Percentiles rank a stretch among this genome's conserved stretches.
Evolutionary conservation across 2,113 vertebrate species (phyloP).

Genomic region (Spea bombifrons): DNA sequence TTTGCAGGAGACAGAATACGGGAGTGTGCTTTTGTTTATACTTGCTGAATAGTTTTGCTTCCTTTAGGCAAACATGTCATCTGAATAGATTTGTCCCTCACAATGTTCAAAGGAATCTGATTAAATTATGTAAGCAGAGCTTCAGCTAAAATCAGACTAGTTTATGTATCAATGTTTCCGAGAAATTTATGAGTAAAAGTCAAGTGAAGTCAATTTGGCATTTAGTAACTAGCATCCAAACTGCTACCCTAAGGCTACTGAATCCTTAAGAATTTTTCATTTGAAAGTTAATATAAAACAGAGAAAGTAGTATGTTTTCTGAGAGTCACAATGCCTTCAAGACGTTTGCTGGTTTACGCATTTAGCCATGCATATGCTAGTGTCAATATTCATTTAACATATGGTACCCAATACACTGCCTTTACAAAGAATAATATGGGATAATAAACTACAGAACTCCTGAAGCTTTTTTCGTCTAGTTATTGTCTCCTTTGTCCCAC

Average conservation of each 20-base stretch:
- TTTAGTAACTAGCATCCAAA: constrained; percentile 43
- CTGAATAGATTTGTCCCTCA: constrained; percentile 48
- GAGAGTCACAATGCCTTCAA: constrained; percentile 35
- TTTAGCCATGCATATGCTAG: constrained; percentile 44
- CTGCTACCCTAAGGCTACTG: constrained; percentile 39
- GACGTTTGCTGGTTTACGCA: constrained; percentile 37
- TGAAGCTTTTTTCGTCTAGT: neutral
- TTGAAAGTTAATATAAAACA: constrained; percentile 51
- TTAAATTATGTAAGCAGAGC: constrained; percentile 44
- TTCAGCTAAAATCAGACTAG: constrained; percentile 38
- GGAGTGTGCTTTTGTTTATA: constrained; percentile 41
- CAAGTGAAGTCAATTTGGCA: constrained; percentile 45
- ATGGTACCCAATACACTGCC: constrained; percentile 27
- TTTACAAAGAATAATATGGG: constrained; percentile 17
- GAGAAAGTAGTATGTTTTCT: constrained; percentile 41
- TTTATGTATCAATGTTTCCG: constrained; percentile 35
- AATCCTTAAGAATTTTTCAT: constrained; percentile 50
- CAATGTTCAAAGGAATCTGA: constrained; percentile 41
- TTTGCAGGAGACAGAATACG: constrained; percentile 36
- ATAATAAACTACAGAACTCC: constrained; percentile 28
- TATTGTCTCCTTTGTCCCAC: constrained; percentile 11
- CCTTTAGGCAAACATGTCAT: constrained; percentile 47
- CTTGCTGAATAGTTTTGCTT: constrained; percentile 33
- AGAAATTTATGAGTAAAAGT: constrained; percentile 34
- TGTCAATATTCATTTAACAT: constrained; percentile 46